Base-by-base conservation (phyloP, 53 echinoderm and acorn worm genomes). In the Zoroaster sp. region DNA sequence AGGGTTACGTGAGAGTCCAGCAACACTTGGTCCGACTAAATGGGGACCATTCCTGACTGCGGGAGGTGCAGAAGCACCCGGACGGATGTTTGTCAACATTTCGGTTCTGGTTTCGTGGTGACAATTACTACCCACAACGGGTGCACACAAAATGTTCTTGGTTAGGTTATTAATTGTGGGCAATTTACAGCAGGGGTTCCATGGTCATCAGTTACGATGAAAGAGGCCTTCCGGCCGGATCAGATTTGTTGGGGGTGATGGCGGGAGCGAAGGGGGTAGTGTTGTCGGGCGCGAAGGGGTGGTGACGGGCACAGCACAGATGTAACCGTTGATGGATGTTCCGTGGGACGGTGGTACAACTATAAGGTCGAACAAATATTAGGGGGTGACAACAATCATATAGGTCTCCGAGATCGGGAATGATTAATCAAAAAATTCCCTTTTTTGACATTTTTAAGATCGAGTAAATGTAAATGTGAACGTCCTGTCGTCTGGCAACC, bases 401-500 rank as follows among this genome's bases (percentile, higher is more conserved):
- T 43, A 4, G 12, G 21, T 38, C 59, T 37, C 21, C 35, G 31
- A 28, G 44, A 83, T 69, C 18, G 44, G 17, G 67, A 67, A 42
- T 83, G 83, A 83, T 68, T 15, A 67, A 83, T 83, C 66, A 15
- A 3, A 68, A 30, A 44, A 32, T 68, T 83, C 28, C 17, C 43
- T 17, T 45, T 83, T 65, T 3, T 43, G 66, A 68, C 66, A 67
- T 46, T 83, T 41, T 40, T 67, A 31, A 83, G 67, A 83, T 83
- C 42, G 34, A 14, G 63, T 59, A 53, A 59, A 59, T 25, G 54
- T n/a, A n/a, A n/a, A n/a, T n/a, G n/a, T n/a, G n/a, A n/a, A n/a
- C n/a, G n/a, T n/a, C n/a, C n/a, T n/a, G n/a, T n/a, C n/a, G n/a
- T n/a, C n/a, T n/a, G n/a, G n/a, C n/a, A n/a, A n/a, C n/a, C n/a